phyloP scores from a whole-genome alignment of 1,140 invertebrate species.

The Papilio machaon region DNA sequence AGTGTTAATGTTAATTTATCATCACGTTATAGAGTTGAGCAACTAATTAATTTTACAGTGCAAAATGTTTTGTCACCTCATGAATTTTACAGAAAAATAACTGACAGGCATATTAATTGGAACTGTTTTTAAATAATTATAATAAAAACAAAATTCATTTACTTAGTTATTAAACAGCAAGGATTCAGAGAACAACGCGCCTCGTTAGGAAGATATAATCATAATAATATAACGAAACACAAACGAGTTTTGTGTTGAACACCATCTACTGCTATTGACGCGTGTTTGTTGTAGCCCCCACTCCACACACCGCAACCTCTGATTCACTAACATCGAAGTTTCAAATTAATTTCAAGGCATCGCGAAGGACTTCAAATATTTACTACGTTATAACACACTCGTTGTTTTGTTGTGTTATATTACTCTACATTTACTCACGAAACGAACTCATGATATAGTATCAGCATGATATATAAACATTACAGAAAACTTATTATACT shows the following conservation, averaged over 20 bases:
- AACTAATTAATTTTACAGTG: background rate
- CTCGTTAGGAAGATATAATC: slow-evolving; percentile 30
- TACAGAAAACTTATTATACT: background rate
- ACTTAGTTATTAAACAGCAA: slow-evolving; percentile 7
- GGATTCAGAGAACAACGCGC: slow-evolving; percentile 15
- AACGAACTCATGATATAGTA: background rate
- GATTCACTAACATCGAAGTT: slow-evolving; percentile 12
- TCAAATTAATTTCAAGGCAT: slow-evolving; percentile 10
- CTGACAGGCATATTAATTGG: background rate
- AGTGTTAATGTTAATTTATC: background rate
- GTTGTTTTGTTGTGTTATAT: background rate
- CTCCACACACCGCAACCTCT: background rate
- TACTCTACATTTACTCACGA: background rate
- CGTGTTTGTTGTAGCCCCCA: slow-evolving; percentile 6
- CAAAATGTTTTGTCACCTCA: background rate
- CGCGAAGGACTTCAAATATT: slow-evolving; percentile 28
- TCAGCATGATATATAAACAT: background rate
- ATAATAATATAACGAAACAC: slow-evolving; percentile 27
- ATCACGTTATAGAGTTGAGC: background rate
- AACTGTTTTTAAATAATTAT: background rate
- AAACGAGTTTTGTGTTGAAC: slow-evolving; percentile 34
- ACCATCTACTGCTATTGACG: slow-evolving; percentile 5
- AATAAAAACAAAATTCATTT: background rate
- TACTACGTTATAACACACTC: slow-evolving; percentile 23
- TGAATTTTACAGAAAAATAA: background rate